Conservation (phyloP, 1,140 invertebrate species). For the Mya arenaria region DNA sequence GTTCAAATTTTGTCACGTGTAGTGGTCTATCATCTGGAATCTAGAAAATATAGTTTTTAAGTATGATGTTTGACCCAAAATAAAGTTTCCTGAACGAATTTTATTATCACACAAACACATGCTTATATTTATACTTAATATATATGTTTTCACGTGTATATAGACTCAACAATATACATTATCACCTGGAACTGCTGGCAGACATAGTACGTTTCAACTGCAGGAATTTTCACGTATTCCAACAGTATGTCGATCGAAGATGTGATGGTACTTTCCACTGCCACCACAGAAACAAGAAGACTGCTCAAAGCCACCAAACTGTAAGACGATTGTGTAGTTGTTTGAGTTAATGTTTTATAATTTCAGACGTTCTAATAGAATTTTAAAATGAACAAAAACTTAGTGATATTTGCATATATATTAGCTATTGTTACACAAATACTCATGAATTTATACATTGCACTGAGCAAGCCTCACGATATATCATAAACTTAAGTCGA, state of each 20-base stretch:
- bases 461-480: too few relatives aligned
- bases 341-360: too few relatives aligned
- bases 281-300: too few relatives aligned
- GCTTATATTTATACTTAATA: background rate
- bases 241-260: constrained; percentile 10
- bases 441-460: too few relatives aligned
- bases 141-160: background rate
- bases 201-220: constrained; percentile 58
- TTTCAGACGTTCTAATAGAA: too few relatives aligned
- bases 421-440: too few relatives aligned
- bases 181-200: constrained; percentile 65
- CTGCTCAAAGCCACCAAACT: too few relatives aligned
- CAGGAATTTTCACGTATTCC: constrained; percentile 11
- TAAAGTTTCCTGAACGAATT: background rate
- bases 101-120: background rate
- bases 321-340: too few relatives aligned
- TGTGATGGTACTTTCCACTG: too few relatives aligned
- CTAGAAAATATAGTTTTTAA: constrained; percentile 13
- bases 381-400: too few relatives aligned
- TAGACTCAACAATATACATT: background rate
- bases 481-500: too few relatives aligned
- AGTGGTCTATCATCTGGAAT: constrained; percentile 55
- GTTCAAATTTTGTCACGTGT: constrained; percentile 66
- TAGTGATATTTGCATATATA: too few relatives aligned
- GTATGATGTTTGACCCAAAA: background rate